Conservation (phyloP, 2,888 invertebrate genomes). For the Eremobia ochroleuca region DNA sequence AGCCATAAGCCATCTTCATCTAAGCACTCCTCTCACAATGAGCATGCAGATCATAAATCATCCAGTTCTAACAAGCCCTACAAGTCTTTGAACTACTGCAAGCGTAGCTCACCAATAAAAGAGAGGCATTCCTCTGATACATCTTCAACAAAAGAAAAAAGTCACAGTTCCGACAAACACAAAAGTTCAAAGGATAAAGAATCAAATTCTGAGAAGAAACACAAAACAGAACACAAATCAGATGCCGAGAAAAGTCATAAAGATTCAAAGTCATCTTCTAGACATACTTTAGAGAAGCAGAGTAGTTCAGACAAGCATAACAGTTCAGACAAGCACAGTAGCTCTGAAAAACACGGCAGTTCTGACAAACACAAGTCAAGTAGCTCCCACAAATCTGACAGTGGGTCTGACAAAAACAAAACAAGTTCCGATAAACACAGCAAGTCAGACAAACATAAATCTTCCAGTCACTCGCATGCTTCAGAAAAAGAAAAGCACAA, state of each 20-base stretch:
- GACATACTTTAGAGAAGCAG: conserved; percentile 68
- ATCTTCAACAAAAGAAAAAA: conserved; percentile 76
- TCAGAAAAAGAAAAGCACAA: conserved; percentile 73
- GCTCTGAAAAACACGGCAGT: conserved; percentile 68
- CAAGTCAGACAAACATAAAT: conserved; percentile 74
- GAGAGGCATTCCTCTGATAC: conserved; percentile 75
- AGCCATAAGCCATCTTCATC: conserved; percentile 74
- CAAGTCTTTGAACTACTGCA: conserved; percentile 73
- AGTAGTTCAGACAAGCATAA: conserved; percentile 72
- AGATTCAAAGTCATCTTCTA: conserved; percentile 70
- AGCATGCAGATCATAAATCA: conserved; percentile 73
- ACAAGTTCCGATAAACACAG: conserved; percentile 68
- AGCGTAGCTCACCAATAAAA: conserved; percentile 73
- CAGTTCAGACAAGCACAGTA: conserved; percentile 73
- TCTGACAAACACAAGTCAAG: conserved; percentile 74
- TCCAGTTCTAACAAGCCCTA: conserved; percentile 72
- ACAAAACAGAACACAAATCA: conserved; percentile 74
- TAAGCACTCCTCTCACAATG: conserved; percentile 73
- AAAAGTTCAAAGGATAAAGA: conserved; percentile 78
- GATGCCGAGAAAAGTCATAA: conserved; percentile 76
- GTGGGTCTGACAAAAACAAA: conserved; percentile 75
- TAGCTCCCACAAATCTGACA: conserved; percentile 72
- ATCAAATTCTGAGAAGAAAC: conserved; percentile 75
- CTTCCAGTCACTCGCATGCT: conserved; percentile 66
- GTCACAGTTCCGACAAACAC: conserved; percentile 76